Conservation (phyloP, 64 coral and sea anemone genomes). For the Pachyseris speciosa region DNA sequence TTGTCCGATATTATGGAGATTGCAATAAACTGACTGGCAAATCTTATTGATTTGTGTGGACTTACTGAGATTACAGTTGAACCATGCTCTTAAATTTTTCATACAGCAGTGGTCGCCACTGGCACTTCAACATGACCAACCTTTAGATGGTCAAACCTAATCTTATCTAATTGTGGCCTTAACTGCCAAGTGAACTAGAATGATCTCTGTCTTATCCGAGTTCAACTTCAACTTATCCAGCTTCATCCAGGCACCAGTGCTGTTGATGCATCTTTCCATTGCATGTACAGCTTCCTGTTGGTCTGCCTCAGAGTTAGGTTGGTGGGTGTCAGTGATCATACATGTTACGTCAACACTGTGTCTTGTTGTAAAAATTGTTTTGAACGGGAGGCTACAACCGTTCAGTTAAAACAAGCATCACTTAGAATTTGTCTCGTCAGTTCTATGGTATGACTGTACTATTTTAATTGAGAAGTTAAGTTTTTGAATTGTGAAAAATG, state of each 20-base stretch:
- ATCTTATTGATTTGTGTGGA: background rate
- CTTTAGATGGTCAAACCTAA: background rate
- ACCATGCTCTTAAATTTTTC: background rate
- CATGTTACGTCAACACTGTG: no score
- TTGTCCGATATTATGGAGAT: slow-evolving; percentile 14
- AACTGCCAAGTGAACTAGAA: background rate
- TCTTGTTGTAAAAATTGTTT: no score
- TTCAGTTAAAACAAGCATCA: no score
- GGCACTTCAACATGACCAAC: background rate
- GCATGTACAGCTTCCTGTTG: no score
- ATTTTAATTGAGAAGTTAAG: no score
- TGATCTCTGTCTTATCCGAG: background rate
- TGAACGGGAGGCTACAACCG: no score
- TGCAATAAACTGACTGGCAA: slow-evolving; percentile 3
- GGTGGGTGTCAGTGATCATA: no score
- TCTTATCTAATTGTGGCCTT: background rate
- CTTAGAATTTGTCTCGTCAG: no score
- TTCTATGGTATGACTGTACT: no score
- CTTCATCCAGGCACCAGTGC: background rate
- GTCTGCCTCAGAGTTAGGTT: background rate
- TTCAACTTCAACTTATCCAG: background rate
- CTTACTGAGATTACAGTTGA: background rate
- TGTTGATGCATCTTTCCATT: no score
- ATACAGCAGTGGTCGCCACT: background rate
- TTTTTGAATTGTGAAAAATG: no score